A percentile compares a stretch with the other conserved stretches of the same genome.
These are phyloP conservation scores for Lophochroa leadbeateri DNA, from an alignment of 2,113 vertebrate genomes.

Conservation along the genomic window DNA sequence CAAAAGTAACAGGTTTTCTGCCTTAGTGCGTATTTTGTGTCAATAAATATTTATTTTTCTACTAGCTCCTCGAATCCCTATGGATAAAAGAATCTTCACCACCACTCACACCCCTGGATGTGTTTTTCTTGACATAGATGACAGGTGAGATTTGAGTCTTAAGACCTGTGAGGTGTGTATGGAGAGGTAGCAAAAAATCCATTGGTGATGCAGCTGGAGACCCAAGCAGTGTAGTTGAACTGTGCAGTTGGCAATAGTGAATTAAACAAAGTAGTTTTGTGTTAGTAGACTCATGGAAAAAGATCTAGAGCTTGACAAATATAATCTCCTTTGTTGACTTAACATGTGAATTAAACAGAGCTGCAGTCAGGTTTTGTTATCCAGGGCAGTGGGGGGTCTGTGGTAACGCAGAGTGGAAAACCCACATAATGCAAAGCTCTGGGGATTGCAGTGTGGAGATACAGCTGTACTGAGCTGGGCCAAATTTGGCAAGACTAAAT, in stretches of 20 bases:
- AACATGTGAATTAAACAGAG: background rate
- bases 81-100: conserved; percentile 92
- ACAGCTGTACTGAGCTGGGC: background rate
- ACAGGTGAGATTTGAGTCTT: conserved; percentile 76
- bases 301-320: background rate
- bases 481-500: background rate
- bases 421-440: background rate
- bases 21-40: background rate
- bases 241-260: background rate
- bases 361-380: background rate
- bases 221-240: background rate
- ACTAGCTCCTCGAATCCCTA: conserved; percentile 87
- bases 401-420: background rate
- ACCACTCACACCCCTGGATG: conserved; percentile 91
- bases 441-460: background rate
- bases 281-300: background rate
- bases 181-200: background rate
- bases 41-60: background rate
- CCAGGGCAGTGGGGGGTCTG: background rate
- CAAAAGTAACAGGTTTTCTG: background rate
- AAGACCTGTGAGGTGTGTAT: background rate
- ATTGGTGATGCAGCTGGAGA: background rate
- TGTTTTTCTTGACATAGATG: conserved; percentile 91
- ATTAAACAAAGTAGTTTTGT: background rate
- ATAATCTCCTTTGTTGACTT: background rate